Conservation (phyloP, 2,888 invertebrate species). For the Sisyra terminalis region DNA sequence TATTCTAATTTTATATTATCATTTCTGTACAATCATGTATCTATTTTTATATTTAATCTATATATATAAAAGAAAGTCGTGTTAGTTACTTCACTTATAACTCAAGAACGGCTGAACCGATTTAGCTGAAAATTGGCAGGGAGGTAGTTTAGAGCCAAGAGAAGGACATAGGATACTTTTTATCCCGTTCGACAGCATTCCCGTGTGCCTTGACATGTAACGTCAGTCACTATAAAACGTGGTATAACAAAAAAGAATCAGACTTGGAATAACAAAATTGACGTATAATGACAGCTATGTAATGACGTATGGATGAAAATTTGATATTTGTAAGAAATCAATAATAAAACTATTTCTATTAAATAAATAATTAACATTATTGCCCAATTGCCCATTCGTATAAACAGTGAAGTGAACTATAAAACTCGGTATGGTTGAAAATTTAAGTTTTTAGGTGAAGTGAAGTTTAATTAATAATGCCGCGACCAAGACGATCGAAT, state of each 20-base stretch:
- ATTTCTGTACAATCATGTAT: no score
- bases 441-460: not conserved
- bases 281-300: not conserved
- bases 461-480: constrained; percentile 8
- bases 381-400: not conserved
- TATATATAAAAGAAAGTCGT: no score
- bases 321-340: constrained; percentile 1
- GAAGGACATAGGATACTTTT: no score
- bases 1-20: no score
- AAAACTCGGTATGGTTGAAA: not conserved
- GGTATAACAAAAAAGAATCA: constrained; percentile 1
- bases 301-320: not conserved
- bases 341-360: not conserved
- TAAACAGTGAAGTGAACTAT: not conserved
- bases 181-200: not conserved
- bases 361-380: not conserved
- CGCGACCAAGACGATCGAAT: constrained; percentile 12
- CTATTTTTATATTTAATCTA: no score
- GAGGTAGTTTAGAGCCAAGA: no score
- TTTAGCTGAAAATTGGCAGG: no score
- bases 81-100: no score
- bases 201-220: not conserved
- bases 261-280: not conserved
- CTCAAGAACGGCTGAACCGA: no score
- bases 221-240: not conserved